These are phyloP conservation scores for Leptinotarsa lineolata DNA, from an alignment of 1,140 invertebrate genomes.

Conservation along the genomic window DNA sequence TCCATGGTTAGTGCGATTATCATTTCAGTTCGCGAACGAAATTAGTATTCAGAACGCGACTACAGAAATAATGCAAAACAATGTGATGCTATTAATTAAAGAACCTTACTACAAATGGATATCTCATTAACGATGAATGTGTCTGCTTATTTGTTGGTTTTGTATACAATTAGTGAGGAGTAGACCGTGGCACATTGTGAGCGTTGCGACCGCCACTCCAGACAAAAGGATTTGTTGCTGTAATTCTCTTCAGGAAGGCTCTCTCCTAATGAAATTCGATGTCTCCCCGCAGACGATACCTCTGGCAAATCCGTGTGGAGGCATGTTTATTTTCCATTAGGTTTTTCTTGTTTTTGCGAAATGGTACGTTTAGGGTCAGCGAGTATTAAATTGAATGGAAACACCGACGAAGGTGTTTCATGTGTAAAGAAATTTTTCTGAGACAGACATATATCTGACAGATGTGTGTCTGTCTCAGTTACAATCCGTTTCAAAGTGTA, in stretches of 20 bases:
- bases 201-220: constrained; percentile 8
- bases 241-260: constrained; percentile 35
- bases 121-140: constrained; percentile 31
- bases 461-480: too few relatives aligned
- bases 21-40: not conserved
- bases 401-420: too few relatives aligned
- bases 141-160: constrained; percentile 38
- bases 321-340: not conserved
- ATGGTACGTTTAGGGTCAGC: too few relatives aligned
- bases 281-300: constrained; percentile 30
- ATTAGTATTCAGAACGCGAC: not conserved
- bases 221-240: constrained; percentile 36
- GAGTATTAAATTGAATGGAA: too few relatives aligned
- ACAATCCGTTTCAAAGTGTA: too few relatives aligned
- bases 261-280: constrained; percentile 38
- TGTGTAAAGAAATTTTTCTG: too few relatives aligned
- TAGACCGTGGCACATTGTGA: constrained; percentile 6
- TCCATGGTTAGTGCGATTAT: constrained; percentile 7
- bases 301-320: not conserved
- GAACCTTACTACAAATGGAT: constrained; percentile 24
- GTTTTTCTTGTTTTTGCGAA: not conserved
- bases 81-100: constrained; percentile 30
- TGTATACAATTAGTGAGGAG: constrained; percentile 32
- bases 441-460: too few relatives aligned
- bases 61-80: constrained; percentile 2